Base-by-base conservation (phyloP, 2,113 vertebrate genomes). In the Capricornis sumatraensis region DNA sequence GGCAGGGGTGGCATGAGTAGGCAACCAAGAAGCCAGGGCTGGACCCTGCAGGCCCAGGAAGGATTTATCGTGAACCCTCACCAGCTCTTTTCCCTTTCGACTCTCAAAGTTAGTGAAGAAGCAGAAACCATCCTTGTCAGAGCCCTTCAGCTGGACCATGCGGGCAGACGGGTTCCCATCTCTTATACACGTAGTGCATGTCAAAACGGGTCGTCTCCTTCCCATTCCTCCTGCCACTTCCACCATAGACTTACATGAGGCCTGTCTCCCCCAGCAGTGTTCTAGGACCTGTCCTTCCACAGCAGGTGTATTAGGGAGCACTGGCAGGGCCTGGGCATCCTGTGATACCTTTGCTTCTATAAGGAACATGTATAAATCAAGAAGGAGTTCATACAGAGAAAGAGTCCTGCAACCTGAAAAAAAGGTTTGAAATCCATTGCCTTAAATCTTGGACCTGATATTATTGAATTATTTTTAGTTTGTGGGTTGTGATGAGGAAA, bases 381-480 rank as follows among this genome's bases (percentile, higher is more conserved):
- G 87, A 78, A 91, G 53, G 55, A 74, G 60, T 87, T 87, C 43
- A 50, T 58, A 92, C 88, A 55, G n/a, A 91, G 36, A 88, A 92
- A 45, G 84, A 85, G 25, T 86, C 92, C 40, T 97, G 27, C 67
- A 87, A 58, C 43, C 86, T 53, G 23, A 92, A 92, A 64, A 74
- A 67, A 87, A 17, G 16, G 9, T 71, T 93, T 93, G 53, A 89
- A 83, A 96, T 55, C 50, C 10, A 30, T 91, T 60, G 27, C 47
- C 21, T 93, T 95, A 87, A 87, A 86, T 89, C 83, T 86, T 89
- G 36, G 84, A 43, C 33, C 9, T 92, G 57, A 84, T 86, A 84
- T 33, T 52, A 87, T 57, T 87, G 52, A 62, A 90, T 92, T 97
- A 47, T 40, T 85, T 96, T 96, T 95, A 84, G 62, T 86, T 92